Evolutionary conservation across 2,797 vertebrate species (phyloP), one percentile per base, ranked within the genome.

Genomic region (Erpetoichthys calabaricus): DNA sequence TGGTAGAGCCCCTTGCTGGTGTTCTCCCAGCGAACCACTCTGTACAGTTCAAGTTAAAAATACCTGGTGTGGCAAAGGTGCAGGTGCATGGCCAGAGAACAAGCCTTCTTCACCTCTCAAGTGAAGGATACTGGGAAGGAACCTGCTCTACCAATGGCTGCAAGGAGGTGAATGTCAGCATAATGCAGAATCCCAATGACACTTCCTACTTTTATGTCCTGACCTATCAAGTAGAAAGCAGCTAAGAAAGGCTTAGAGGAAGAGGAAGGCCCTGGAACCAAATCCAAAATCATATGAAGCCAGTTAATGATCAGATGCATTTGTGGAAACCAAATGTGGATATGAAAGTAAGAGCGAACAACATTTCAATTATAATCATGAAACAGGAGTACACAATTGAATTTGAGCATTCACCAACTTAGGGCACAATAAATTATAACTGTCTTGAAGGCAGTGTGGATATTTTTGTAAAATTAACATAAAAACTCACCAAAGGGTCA

Each of bases 121-220:
- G 45, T 0, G 81, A 79, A 25, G 80, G 71, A 45, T 84, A 63
- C 72, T 89, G 86, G 86, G 82, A 84, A 59, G 86, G 86, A 44
- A 81, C 65, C 57, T 88, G 79, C 67, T 85, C 61, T 74, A 89
- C 84, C 0, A 64, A 75, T 0, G 83, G 80, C 5, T 80, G 80
- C 70, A 76, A 45, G 4, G 79, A 86, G 56, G 70, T 89, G 45
- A 77, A 70, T 0, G 82, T 89, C 62, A 78, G 78, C 72, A 76
- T 87, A 67, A 69, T 76, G 0, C 71, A 79, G 69, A 85, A 85
- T 0, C 77, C 79, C 5, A 77, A 80, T 64, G 82, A 85, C 70
- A 75, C 10, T 51, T 80, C 71, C 53, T 82, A 78, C 61, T 77
- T 76, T 0, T 70, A 79, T 0, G 73, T 83, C 62, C 72, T 89